A percentile compares a stretch with the other conserved stretches of the same genome.
Conservation (phyloP, 2,888 invertebrate genomes). For the Phaonia tiefii region DNA sequence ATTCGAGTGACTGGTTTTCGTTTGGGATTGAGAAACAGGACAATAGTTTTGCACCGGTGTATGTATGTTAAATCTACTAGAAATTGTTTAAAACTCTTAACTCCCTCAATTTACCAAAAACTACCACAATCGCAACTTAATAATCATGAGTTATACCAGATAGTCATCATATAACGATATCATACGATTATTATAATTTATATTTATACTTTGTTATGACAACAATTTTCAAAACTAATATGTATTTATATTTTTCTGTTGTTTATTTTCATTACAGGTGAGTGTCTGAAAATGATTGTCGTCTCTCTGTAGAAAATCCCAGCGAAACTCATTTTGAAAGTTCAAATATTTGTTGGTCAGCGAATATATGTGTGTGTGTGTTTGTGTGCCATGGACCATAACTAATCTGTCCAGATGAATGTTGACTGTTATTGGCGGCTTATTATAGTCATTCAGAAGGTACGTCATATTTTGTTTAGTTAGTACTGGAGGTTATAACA, state of each 20-base stretch:
- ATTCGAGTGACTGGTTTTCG: no score
- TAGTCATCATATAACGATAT: no score
- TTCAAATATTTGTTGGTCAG: slow-evolving; percentile 45
- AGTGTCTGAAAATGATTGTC: slow-evolving; percentile 59
- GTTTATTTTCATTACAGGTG: slow-evolving; percentile 65
- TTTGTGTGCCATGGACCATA: slow-evolving; percentile 39
- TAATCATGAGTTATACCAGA: no score
- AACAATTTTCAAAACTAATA: slow-evolving; percentile 37
- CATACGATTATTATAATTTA: slow-evolving; percentile 56
- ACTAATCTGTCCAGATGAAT: slow-evolving; percentile 48
- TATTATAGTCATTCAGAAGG: slow-evolving; percentile 64
- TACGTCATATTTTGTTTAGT: slow-evolving; percentile 40
- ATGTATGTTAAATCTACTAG: no score
- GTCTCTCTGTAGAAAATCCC: slow-evolving; percentile 1
- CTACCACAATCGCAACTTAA: no score
- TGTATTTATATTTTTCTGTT: slow-evolving; percentile 56
- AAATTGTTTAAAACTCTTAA: no score
- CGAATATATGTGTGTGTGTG: slow-evolving; percentile 36
- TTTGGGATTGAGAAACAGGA: no score
- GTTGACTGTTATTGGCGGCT: slow-evolving; percentile 54
- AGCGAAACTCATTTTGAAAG: slow-evolving; percentile 39
- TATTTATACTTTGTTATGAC: slow-evolving; percentile 47
- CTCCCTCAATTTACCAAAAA: no score
- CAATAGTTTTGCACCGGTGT: no score
- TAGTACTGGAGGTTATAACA: slow-evolving; percentile 39